phyloP scores from a whole-genome alignment of 1,140 invertebrate species.

The Melanaphis sacchari region DNA sequence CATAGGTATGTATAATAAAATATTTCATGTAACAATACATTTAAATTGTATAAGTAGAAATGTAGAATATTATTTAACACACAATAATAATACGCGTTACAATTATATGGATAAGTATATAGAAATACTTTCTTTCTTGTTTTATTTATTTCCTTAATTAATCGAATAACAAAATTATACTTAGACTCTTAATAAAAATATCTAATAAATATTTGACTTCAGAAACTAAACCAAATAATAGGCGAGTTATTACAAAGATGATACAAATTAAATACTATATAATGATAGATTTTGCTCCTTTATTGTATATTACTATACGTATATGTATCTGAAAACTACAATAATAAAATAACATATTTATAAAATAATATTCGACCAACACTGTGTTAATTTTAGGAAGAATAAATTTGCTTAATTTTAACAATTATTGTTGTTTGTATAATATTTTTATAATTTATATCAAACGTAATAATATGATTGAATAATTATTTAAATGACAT shows the following conservation, averaged over 20 bases:
- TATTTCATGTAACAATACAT: background rate
- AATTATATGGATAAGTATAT: background rate
- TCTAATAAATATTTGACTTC: background rate
- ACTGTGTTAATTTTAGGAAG: background rate
- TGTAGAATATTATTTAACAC: background rate
- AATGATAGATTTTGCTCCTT: background rate
- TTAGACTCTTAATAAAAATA: background rate
- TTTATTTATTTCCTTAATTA: background rate
- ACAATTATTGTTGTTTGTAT: background rate
- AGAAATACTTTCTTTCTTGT: background rate
- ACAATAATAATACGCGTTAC: background rate
- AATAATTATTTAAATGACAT: background rate
- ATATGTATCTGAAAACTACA: background rate
- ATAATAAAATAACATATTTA: conserved; percentile 32
- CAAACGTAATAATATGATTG: background rate
- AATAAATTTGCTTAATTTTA: background rate
- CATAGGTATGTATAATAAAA: background rate
- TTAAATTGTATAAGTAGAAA: background rate
- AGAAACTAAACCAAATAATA: background rate
- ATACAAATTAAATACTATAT: background rate
- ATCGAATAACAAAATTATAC: conserved; percentile 15
- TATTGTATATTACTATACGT: conserved; percentile 11
- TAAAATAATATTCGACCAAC: background rate
- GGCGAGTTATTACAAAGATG: background rate
- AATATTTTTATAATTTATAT: background rate